Percentiles rank a stretch among this genome's conserved stretches.
Evolutionary conservation across 2,888 invertebrate genomes (phyloP).

Genomic region (Drosophila incognita): DNA sequence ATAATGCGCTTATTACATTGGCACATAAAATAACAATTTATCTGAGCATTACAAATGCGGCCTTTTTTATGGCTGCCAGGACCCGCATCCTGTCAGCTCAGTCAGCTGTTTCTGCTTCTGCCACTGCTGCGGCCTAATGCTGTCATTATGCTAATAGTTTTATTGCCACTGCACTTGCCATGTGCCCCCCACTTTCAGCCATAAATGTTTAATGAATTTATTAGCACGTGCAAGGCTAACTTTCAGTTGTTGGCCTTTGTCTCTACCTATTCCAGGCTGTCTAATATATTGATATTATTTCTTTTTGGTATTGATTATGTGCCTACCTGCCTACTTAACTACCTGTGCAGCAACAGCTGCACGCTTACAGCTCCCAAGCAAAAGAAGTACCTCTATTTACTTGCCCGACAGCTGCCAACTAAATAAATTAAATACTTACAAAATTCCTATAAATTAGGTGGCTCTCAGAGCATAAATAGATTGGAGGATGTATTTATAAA

Average conservation of each 20-base stretch:
- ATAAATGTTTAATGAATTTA: constrained; percentile 79
- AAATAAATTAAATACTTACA: constrained; percentile 34
- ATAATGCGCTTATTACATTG: constrained; percentile 80
- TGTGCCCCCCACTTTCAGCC: constrained; percentile 11
- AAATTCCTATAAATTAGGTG: constrained; percentile 16
- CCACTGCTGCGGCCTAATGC: constrained; percentile 44
- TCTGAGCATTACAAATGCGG: constrained; percentile 74
- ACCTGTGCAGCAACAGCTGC: constrained; percentile 24
- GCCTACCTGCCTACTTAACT: constrained; percentile 20
- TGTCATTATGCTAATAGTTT: constrained; percentile 72
- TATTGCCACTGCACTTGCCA: constrained; percentile 55
- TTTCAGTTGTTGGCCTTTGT: constrained; percentile 19
- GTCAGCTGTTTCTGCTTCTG: constrained; percentile 40
- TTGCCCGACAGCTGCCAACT: constrained; percentile 33
- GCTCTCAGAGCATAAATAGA: background rate
- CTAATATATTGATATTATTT: constrained; percentile 48
- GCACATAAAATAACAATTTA: constrained; percentile 82
- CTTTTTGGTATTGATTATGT: constrained; percentile 50
- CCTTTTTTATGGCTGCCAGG: constrained; percentile 51
- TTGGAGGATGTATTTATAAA: background rate
- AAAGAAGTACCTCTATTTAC: background rate
- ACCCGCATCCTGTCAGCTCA: constrained; percentile 34
- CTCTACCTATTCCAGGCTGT: constrained; percentile 11
- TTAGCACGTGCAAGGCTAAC: constrained; percentile 59
- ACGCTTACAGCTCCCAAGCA: background rate